These are phyloP conservation scores for Pantherophis alleghaniensis DNA, from an alignment of 2,797 vertebrate genomes.

Conservation along the genomic window DNA sequence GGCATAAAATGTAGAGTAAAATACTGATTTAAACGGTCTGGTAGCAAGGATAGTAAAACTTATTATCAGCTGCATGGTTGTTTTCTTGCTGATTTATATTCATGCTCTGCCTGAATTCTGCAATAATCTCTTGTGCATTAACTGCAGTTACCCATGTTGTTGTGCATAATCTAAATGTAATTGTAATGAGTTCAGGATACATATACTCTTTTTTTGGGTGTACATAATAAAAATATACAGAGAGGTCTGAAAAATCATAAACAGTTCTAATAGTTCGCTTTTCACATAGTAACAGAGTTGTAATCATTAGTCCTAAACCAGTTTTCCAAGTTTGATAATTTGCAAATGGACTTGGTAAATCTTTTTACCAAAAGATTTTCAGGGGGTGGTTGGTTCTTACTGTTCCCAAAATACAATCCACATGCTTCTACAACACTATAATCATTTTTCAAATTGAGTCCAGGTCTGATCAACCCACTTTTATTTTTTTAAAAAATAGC, in stretches of 20 bases:
- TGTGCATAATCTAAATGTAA: not conserved
- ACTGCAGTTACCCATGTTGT: not conserved
- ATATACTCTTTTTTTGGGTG: not conserved
- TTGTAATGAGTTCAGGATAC: not conserved
- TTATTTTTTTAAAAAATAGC: constrained; percentile 40
- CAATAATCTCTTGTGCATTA: not conserved
- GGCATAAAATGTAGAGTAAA: constrained; percentile 32
- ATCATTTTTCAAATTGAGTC: constrained; percentile 38
- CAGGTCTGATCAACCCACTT: constrained; percentile 44
- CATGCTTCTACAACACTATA: constrained; percentile 18
- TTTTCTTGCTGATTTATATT: constrained; percentile 14
- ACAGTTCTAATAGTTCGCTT: not conserved
- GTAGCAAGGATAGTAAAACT: constrained; percentile 28
- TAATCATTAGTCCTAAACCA: not conserved
- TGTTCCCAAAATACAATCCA: constrained; percentile 28
- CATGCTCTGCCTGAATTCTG: constrained; percentile 17
- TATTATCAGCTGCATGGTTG: not conserved
- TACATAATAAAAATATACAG: not conserved
- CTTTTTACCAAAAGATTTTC: not conserved
- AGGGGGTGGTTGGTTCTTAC: not conserved
- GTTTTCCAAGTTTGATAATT: not conserved
- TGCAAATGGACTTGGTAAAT: not conserved
- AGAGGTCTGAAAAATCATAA: not conserved
- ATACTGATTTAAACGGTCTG: constrained; percentile 12
- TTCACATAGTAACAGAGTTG: not conserved